A percentile compares a stretch with the other conserved stretches of the same genome.
Evolutionary conservation across 2,888 invertebrate species (phyloP).

Genomic region (Parnassius apollo): DNA sequence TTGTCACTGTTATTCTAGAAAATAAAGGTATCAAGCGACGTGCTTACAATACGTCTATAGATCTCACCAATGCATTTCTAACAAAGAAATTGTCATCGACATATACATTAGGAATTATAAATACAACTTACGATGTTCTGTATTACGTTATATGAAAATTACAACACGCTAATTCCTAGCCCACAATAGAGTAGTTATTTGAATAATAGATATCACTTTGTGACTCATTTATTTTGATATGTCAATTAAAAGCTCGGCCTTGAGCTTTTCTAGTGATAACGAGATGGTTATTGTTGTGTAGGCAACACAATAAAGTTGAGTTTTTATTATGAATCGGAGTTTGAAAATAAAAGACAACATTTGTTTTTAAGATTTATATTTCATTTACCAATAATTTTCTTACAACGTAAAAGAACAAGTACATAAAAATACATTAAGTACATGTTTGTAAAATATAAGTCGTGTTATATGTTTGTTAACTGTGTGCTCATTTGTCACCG

Average conservation of each 20-base stretch:
- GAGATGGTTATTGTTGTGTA: slow-evolving; percentile 17
- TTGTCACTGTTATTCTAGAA: slow-evolving; percentile 10
- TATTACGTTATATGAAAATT: slow-evolving; percentile 8
- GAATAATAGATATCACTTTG: slow-evolving; percentile 21
- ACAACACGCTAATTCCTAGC: slow-evolving; percentile 2
- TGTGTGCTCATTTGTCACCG: slow-evolving; percentile 24
- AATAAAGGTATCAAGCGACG: no score
- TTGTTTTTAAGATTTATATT: slow-evolving; percentile 16
- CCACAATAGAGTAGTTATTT: slow-evolving; percentile 20
- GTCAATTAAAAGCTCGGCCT: slow-evolving; percentile 23
- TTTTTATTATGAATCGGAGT: no score
- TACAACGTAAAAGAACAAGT: slow-evolving; percentile 28
- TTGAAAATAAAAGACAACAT: background rate
- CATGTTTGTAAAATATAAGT: slow-evolving; percentile 15
- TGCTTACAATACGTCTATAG: background rate
- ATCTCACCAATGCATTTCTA: background rate
- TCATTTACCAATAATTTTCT: slow-evolving; percentile 40
- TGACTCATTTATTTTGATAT: slow-evolving; percentile 21
- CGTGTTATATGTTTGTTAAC: background rate
- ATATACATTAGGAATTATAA: background rate
- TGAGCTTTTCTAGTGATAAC: slow-evolving; percentile 17
- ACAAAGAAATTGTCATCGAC: background rate
- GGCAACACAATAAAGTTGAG: slow-evolving; percentile 10
- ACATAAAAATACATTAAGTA: slow-evolving; percentile 38
- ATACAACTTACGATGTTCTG: slow-evolving; percentile 1